Evolutionary conservation across 2,888 invertebrate species (phyloP).

Genomic region (Ichneumon xanthorius): DNA sequence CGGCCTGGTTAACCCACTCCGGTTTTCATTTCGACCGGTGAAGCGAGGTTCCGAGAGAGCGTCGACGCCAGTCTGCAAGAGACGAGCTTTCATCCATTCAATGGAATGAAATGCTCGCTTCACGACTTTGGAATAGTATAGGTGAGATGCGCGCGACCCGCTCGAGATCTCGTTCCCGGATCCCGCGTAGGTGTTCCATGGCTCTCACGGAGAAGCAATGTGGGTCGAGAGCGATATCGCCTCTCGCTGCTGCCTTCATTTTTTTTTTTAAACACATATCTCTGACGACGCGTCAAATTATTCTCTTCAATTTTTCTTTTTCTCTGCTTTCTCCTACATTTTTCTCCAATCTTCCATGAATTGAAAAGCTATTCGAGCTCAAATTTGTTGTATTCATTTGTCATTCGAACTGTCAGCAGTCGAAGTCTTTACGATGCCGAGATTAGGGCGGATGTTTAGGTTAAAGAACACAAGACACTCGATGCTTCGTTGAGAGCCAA

Average conservation of each 20-base stretch:
- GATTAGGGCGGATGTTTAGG: no score
- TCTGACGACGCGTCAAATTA: conserved; percentile 31
- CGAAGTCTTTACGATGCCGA: no score
- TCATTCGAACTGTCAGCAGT: conserved; percentile 10
- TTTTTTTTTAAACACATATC: conserved; percentile 6
- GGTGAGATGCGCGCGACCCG: conserved; percentile 49
- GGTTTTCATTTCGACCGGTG: conserved; percentile 69
- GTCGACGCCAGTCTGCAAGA: conserved; percentile 29
- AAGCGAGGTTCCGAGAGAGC: conserved; percentile 49
- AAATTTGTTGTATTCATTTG: conserved; percentile 33
- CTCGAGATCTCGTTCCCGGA: conserved; percentile 58
- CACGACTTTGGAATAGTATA: conserved; percentile 64
- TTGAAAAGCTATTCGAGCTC: neutral
- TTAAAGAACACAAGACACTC: no score
- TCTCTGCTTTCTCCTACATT: neutral
- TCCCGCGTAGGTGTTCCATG: conserved; percentile 53
- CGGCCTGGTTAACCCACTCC: conserved; percentile 66
- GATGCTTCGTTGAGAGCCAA: no score
- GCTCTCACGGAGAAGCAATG: conserved; percentile 45
- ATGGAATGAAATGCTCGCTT: conserved; percentile 64
- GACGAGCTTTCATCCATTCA: conserved; percentile 68
- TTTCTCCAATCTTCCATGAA: neutral
- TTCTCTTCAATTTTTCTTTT: conserved; percentile 23
- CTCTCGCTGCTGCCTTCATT: conserved; percentile 25
- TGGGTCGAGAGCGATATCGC: conserved; percentile 45